Conservation (phyloP, 1,140 invertebrate species). For the Luehdorfia chinensis region DNA sequence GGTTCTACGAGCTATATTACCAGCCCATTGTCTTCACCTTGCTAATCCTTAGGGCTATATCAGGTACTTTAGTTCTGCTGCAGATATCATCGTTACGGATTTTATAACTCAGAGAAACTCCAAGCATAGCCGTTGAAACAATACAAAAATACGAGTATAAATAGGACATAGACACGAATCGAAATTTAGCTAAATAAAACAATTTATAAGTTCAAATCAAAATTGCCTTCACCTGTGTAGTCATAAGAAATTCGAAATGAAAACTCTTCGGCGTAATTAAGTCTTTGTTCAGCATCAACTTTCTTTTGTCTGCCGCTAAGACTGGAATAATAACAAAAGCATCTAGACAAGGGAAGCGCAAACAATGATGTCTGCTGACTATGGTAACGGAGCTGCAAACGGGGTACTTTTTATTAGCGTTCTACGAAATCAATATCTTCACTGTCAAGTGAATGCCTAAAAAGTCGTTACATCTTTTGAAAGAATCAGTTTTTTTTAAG, state of each 20-base stretch:
- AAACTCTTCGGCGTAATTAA: conserved; percentile 59
- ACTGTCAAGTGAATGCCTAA: conserved; percentile 10
- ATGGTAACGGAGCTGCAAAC: conserved; percentile 36
- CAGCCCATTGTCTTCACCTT: too few species aligned
- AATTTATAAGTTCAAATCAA: not conserved
- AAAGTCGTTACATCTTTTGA: not conserved
- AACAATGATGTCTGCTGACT: conserved; percentile 67
- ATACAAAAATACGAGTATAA: too few species aligned
- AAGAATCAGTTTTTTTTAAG: too few species aligned
- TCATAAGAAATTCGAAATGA: conserved; percentile 34
- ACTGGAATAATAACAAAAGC: conserved; percentile 65
- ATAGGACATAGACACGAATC: too few species aligned
- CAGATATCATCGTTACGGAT: too few species aligned
- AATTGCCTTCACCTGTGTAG: conserved; percentile 20
- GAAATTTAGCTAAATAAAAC: not conserved
- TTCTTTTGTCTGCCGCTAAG: conserved; percentile 62
- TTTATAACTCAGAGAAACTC: too few species aligned
- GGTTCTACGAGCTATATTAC: too few species aligned
- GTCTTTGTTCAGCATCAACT: conserved; percentile 60
- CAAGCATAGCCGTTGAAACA: too few species aligned
- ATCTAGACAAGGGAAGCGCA: conserved; percentile 49
- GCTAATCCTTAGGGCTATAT: too few species aligned
- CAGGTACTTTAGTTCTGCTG: too few species aligned
- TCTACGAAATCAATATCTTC: conserved; percentile 35
- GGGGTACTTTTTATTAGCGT: conserved; percentile 41